Percentiles rank a stretch among this genome's conserved stretches.
Evolutionary conservation across 23 tunicate genomes (phyloP).

Genomic region (Phallusia fumigata): DNA sequence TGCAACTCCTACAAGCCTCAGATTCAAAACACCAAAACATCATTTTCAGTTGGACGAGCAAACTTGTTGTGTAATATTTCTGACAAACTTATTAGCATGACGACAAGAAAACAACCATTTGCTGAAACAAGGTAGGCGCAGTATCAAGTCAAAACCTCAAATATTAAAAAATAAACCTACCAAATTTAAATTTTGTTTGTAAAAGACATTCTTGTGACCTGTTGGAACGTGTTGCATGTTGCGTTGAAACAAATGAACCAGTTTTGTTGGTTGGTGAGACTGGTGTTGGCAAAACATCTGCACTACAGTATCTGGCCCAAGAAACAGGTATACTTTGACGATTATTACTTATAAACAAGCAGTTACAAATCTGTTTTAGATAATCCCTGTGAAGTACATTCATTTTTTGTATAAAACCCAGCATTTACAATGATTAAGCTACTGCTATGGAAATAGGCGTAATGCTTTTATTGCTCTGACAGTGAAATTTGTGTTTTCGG

Average conservation of each 20-base stretch:
- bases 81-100: not conserved
- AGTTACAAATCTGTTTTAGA: too few relatives aligned
- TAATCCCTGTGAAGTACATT: too few relatives aligned
- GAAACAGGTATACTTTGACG: constrained; percentile 76
- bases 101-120: constrained; percentile 43
- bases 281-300: constrained; percentile 95
- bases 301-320: constrained; percentile 85
- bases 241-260: constrained; percentile 72
- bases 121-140: constrained; percentile 54
- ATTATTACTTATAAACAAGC: too few relatives aligned
- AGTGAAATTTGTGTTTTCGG: too few relatives aligned
- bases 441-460: too few relatives aligned
- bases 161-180: not conserved
- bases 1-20: constrained; percentile 68
- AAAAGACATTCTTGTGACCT: constrained; percentile 56
- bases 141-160: not conserved
- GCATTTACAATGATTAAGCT: too few relatives aligned
- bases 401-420: too few relatives aligned
- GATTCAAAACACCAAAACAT: constrained; percentile 11
- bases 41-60: constrained; percentile 39
- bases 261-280: constrained; percentile 93
- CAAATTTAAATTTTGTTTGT: not conserved
- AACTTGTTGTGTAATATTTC: constrained; percentile 16
- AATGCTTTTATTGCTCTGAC: too few relatives aligned
- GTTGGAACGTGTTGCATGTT: constrained; percentile 68